These are phyloP conservation scores for Eumerus sabulonum DNA, from an alignment of 2,888 invertebrate genomes.

Conservation along the genomic window DNA sequence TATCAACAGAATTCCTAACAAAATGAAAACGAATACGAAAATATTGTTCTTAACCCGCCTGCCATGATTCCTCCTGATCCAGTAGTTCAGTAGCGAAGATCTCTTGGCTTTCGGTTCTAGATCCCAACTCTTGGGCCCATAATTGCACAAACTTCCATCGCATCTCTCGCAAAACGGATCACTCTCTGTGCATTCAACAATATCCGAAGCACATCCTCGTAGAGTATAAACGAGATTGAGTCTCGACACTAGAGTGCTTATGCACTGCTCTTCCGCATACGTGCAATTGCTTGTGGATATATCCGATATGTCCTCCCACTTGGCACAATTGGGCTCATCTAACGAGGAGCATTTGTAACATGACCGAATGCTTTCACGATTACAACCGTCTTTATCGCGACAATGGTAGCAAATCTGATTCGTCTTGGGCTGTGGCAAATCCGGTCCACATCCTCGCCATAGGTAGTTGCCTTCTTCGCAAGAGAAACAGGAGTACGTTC, in stretches of 20 bases:
- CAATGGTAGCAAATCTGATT: constrained; percentile 72
- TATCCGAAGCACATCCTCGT: constrained; percentile 72
- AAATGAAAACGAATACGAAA: too few relatives aligned
- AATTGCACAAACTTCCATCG: constrained; percentile 74
- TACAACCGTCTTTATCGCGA: constrained; percentile 72
- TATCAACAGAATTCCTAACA: too few relatives aligned
- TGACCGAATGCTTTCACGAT: constrained; percentile 72
- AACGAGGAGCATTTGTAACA: constrained; percentile 75
- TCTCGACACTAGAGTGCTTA: constrained; percentile 72
- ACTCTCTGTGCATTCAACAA: constrained; percentile 73
- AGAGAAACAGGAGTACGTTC: constrained; percentile 73
- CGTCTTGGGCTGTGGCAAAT: constrained; percentile 23
- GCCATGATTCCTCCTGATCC: constrained; percentile 7
- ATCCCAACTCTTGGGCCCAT: constrained; percentile 37
- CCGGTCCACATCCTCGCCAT: constrained; percentile 73
- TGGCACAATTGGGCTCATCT: constrained; percentile 71
- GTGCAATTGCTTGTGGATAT: constrained; percentile 71
- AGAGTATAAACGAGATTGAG: constrained; percentile 72
- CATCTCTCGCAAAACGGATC: constrained; percentile 75
- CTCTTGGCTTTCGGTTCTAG: constrained; percentile 5
- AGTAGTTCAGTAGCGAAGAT: constrained; percentile 23
- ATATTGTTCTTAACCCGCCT: neutral
- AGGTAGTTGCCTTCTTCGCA: constrained; percentile 74
- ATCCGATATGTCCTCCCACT: constrained; percentile 57
- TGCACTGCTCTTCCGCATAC: constrained; percentile 72